Base-by-base conservation (phyloP, 2,113 vertebrate species). In the Ibidorhyncha struthersii region DNA sequence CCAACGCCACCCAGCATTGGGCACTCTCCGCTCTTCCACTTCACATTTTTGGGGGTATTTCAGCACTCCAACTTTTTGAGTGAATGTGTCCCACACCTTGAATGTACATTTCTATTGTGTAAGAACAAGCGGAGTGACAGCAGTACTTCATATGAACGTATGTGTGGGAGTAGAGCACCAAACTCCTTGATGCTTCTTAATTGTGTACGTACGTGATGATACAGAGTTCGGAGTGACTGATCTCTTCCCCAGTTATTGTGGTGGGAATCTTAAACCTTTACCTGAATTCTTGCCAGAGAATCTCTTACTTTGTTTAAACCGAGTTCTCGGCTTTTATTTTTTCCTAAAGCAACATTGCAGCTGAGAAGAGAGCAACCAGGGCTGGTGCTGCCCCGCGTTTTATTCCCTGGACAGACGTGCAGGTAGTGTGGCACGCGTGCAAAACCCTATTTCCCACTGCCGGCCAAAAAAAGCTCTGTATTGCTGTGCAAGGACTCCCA, bases 1-100 rank as follows among this genome's bases (percentile, higher is more conserved):
- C 52, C 0, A 0, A 49, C 56, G 10, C 25, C 0, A 0, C 69
- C 77, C 91, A 72, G 73, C 3, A 0, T 22, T 23, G 38, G 21
- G 72, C 72, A 27, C 23, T 30, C 56, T n/a, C 67, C 21, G 2
- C 63, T 21, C 49, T 45, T 45, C 41, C 40, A 10, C 43, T 85
- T 18, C 38, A 38, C 0, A 34, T 30, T 70, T 80, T 49, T 36
- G 55, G 58, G 76, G 89, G 11, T 26, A n/a, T 41, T 63, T 67
- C 38, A 67, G n/a, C 36, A 6, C 26, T 80, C 45, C 62, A 71
- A 1, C 26, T 67, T 78, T 34, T 19, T 40, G 27, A 58, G 17
- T 53, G 71, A 67, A 36, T 8, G 3, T 40, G 53, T 70, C 67
- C 49, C 45, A 16, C n/a, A 23, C 36, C 45, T 67, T 52, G 40